A percentile compares a stretch with the other conserved stretches of the same genome.
phyloP scores from a whole-genome alignment of 2,888 invertebrate genomes.

The Cremastinae sp. region DNA sequence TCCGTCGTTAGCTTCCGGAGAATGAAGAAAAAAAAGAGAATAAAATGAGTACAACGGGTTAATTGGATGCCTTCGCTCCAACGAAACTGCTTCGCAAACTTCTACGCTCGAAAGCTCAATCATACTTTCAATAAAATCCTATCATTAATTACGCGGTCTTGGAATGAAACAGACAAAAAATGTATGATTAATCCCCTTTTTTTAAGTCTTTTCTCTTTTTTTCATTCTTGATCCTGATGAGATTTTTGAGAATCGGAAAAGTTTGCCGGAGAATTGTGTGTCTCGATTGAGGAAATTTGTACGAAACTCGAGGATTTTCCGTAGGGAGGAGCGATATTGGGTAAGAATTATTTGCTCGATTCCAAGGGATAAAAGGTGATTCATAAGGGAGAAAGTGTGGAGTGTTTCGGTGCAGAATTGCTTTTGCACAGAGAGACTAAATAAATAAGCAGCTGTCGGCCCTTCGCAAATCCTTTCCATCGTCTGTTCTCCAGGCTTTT shows the following conservation, averaged over 20 bases:
- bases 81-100: conserved; percentile 1
- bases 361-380: conserved; percentile 1
- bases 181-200: background rate
- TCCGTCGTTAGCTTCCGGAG: background rate
- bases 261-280: no score
- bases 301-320: conserved; percentile 20
- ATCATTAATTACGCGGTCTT: conserved; percentile 33
- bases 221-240: no score
- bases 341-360: conserved; percentile 40
- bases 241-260: background rate
- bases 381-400: background rate
- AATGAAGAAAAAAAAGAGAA: conserved; percentile 30
- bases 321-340: conserved; percentile 3
- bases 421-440: conserved; percentile 50
- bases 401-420: conserved; percentile 37
- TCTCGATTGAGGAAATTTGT: no score
- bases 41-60: conserved; percentile 27
- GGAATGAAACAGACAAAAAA: background rate
- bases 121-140: conserved; percentile 44
- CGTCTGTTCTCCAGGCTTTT: conserved; percentile 28
- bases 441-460: conserved; percentile 59
- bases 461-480: conserved; percentile 54
- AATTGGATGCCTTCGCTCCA: conserved; percentile 44
- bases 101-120: conserved; percentile 40
- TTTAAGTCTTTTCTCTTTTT: background rate